These are phyloP conservation scores for Peromyscus aztecus DNA, from an alignment of 2,797 vertebrate species.

Conservation along the genomic window DNA sequence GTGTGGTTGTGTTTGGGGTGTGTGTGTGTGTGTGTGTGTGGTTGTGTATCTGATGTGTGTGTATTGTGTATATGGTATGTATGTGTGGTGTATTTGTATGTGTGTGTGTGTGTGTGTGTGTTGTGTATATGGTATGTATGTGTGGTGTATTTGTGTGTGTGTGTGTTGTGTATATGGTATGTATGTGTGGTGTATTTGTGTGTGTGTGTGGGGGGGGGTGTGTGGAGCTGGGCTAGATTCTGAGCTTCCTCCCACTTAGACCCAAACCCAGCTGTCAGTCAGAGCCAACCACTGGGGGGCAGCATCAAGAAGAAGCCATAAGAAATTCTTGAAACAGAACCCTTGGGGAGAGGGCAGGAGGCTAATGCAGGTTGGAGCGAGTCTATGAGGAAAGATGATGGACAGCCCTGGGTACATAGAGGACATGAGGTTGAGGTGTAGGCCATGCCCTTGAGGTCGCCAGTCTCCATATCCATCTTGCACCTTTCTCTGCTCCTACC, in stretches of 20 bases:
- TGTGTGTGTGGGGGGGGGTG: neutral
- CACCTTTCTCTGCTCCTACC: neutral
- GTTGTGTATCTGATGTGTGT: neutral
- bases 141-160: neutral
- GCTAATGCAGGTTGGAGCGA: neutral
- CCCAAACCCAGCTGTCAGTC: neutral
- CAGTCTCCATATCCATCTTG: neutral
- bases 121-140: too few species aligned
- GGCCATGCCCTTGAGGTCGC: neutral
- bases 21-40: too few species aligned
- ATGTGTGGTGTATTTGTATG: too few species aligned
- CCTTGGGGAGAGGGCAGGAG: accelerated
- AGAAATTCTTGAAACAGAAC: neutral
- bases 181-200: neutral
- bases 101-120: neutral
- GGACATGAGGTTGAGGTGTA: accelerated
- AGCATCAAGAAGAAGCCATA: neutral
- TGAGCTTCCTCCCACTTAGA: neutral
- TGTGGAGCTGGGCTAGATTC: neutral
- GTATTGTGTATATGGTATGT: neutral
- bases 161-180: too few species aligned
- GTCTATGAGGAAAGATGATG: neutral
- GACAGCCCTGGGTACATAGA: neutral
- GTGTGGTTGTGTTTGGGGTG: neutral
- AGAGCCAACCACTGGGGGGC: neutral